phyloP scores from a whole-genome alignment of 92 coral and sea anemone species.

The Phenganax marumi region DNA sequence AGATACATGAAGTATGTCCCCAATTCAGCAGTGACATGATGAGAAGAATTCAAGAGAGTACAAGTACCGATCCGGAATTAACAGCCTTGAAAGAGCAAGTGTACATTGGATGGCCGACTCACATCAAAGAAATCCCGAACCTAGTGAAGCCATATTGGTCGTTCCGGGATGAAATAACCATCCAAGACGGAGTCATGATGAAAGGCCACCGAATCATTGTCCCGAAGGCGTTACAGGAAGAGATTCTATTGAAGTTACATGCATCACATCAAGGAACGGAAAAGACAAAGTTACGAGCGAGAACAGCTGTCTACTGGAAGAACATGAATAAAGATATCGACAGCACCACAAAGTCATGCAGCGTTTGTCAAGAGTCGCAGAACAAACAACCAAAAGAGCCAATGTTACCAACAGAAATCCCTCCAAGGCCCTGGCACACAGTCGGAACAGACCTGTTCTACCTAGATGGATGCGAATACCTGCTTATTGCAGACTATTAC shows the following conservation, averaged over 20 bases:
- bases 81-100: constrained; percentile 38
- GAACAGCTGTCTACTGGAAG: constrained; percentile 54
- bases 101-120: constrained; percentile 52
- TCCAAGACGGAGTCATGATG: constrained; percentile 46
- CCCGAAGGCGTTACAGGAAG: constrained; percentile 36
- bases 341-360: constrained; percentile 36
- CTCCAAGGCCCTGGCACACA: constrained; percentile 37
- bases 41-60: constrained; percentile 15
- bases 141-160: constrained; percentile 47
- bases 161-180: constrained; percentile 41
- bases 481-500: constrained; percentile 54
- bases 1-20: constrained; percentile 46
- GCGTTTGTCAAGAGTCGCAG: constrained; percentile 48
- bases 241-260: constrained; percentile 40
- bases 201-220: constrained; percentile 47
- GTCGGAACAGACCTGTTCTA: constrained; percentile 36
- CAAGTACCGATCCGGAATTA: constrained; percentile 28
- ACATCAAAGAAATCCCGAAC: constrained; percentile 40
- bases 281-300: constrained; percentile 58
- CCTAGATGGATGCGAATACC: constrained; percentile 50
- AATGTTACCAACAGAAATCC: constrained; percentile 35
- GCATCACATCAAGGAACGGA: constrained; percentile 56
- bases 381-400: constrained; percentile 40
- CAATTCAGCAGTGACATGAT: constrained; percentile 48
- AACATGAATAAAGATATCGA: constrained; percentile 64